Base-by-base conservation (phyloP, 1,140 invertebrate genomes). In the Heliothis virescens region DNA sequence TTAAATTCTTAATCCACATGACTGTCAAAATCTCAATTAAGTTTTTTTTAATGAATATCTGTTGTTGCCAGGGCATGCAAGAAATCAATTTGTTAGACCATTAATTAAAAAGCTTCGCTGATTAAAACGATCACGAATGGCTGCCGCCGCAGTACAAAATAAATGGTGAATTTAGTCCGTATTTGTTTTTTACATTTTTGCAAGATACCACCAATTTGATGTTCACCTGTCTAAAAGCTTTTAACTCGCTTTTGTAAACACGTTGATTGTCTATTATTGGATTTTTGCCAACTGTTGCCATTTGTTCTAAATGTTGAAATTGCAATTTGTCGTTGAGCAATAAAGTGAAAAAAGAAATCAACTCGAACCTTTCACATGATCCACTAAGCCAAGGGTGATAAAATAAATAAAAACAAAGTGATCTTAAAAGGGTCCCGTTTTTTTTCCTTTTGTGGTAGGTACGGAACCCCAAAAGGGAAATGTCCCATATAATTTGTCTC, bases 91-190 rank as follows among this genome's bases (percentile, higher is more conserved):
- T 63, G 60, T 63, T 13, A 47, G n/a, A 52, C 47, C 59, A 63
- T 76, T 76, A 76, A 76, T 76, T 76, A 52, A 63, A 76, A 63
- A 21, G 57, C 48, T 18, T 60, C 13, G 74, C 63, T 63, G 63
- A 63, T 76, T 63, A 47, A 76, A 41, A 21, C 74, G 10, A 4
- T 12, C 59, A 76, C 74, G 59, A 76, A 55, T 72, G 50, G 18
- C 18, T 75, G 16, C 9, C 57, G 26, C 62, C 73, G 21, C 57
- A 10, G 16, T 29, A 18, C 62, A 59, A 75, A 47, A 75, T 75
- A 48, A 75, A 75, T 75, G 34, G 47, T 12, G 55, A 26, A 4
- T 75, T 75, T 63, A 26, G 13, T 2, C 55, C 55, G 16, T 75
- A 18, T 62, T 74, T 60, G 57, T 50, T 60, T 52, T 62, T 52